phyloP scores from a whole-genome alignment of 1,140 invertebrate species.

The Brachionus paranguensis region DNA sequence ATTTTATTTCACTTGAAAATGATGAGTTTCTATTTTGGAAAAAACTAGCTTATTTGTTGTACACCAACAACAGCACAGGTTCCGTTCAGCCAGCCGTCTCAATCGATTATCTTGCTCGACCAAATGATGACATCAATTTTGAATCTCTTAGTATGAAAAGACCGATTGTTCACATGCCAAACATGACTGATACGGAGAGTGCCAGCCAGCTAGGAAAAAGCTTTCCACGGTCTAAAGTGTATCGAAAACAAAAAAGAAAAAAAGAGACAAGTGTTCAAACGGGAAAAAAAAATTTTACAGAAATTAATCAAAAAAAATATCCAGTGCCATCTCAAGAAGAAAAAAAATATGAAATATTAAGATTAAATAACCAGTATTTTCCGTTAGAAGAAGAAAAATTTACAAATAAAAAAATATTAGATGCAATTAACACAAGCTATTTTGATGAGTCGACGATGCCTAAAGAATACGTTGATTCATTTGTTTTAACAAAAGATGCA shows the following conservation, averaged over 20 bases:
- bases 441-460: background rate
- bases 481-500: background rate
- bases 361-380: background rate
- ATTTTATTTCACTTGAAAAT: conserved; percentile 15
- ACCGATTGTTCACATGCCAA: conserved; percentile 3
- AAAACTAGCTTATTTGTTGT: conserved; percentile 27
- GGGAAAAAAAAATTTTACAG: too few relatives aligned
- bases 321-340: background rate
- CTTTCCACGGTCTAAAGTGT: too few relatives aligned
- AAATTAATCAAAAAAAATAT: too few relatives aligned
- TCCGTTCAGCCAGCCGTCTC: background rate
- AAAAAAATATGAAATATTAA: background rate
- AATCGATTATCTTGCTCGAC: background rate
- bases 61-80: background rate
- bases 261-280: background rate
- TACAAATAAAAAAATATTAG: background rate
- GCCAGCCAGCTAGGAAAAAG: too few relatives aligned
- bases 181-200: background rate
- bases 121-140: conserved; percentile 12
- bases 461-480: background rate
- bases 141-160: background rate
- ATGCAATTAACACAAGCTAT: too few relatives aligned
- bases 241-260: background rate
- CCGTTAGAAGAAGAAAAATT: background rate
- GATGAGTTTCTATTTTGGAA: conserved; percentile 35